phyloP scores from a whole-genome alignment of 2,888 invertebrate genomes.

The Lathronympha strigana region DNA sequence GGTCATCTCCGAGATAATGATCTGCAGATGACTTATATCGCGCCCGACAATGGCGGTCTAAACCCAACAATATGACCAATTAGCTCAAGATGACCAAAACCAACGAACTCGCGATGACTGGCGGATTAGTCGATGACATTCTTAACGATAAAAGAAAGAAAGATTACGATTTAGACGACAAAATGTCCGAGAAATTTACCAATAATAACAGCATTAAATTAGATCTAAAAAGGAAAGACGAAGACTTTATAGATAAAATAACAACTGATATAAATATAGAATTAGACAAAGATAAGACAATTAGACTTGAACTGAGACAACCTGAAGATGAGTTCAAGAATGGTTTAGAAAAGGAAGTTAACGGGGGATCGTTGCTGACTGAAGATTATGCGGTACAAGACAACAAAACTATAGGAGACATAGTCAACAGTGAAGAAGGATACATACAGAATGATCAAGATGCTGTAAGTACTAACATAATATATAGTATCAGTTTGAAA shows the following conservation, averaged over 20 bases:
- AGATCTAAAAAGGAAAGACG: constrained; percentile 60
- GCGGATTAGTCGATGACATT: constrained; percentile 65
- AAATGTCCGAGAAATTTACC: constrained; percentile 47
- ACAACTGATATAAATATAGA: constrained; percentile 66
- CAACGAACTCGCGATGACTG: constrained; percentile 69
- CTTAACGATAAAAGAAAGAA: constrained; percentile 66
- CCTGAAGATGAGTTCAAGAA: constrained; percentile 48
- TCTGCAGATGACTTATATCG: constrained; percentile 81
- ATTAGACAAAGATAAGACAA: constrained; percentile 68
- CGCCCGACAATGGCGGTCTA: constrained; percentile 74
- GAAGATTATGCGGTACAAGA: constrained; percentile 25
- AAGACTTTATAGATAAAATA: constrained; percentile 48
- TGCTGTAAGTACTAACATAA: constrained; percentile 27
- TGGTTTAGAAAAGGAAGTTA: constrained; percentile 16
- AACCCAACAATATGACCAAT: constrained; percentile 77
- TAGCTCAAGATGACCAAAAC: constrained; percentile 75
- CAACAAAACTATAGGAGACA: constrained; percentile 30
- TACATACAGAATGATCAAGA: constrained; percentile 29
- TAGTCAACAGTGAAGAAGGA: constrained; percentile 34
- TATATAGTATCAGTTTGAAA: neutral
- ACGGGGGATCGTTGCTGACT: constrained; percentile 11
- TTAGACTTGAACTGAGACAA: constrained; percentile 65
- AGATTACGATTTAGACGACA: constrained; percentile 56
- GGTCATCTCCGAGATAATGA: constrained; percentile 80
- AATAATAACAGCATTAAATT: constrained; percentile 62